Conservation (phyloP, 2,888 invertebrate species). For the Neria commutata region DNA sequence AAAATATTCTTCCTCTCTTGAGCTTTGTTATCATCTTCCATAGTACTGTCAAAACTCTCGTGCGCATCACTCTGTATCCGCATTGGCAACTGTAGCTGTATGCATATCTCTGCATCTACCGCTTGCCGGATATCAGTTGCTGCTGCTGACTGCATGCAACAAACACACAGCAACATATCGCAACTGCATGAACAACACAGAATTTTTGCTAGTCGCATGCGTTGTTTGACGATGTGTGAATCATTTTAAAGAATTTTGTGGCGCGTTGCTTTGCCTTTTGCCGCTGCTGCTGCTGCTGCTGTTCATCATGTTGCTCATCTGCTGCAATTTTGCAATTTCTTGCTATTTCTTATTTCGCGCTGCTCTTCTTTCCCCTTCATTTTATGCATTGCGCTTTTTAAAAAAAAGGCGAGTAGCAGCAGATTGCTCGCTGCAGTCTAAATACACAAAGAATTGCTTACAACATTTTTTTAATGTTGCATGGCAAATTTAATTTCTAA, state of each 20-base stretch:
- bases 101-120: background rate
- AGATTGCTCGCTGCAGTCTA: no score
- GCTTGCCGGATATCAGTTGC: background rate
- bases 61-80: no score
- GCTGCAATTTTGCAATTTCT: background rate
- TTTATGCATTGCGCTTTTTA: background rate
- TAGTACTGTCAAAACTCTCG: no score
- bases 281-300: no score
- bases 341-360: slow-evolving; percentile 10
- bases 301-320: background rate
- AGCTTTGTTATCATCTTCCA: no score
- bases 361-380: slow-evolving; percentile 22
- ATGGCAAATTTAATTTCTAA: slow-evolving; percentile 56
- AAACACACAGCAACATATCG: background rate
- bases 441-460: slow-evolving; percentile 9
- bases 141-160: background rate
- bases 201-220: background rate
- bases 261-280: no score
- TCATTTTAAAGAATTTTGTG: background rate
- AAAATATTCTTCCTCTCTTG: no score
- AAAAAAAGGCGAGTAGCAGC: background rate
- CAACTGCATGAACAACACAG: background rate
- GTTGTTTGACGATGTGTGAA: slow-evolving; percentile 4
- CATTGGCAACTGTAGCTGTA: no score
- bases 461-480: slow-evolving; percentile 46